Base-by-base conservation (phyloP, 2,888 invertebrate genomes). In the Zele albiditarsus region DNA sequence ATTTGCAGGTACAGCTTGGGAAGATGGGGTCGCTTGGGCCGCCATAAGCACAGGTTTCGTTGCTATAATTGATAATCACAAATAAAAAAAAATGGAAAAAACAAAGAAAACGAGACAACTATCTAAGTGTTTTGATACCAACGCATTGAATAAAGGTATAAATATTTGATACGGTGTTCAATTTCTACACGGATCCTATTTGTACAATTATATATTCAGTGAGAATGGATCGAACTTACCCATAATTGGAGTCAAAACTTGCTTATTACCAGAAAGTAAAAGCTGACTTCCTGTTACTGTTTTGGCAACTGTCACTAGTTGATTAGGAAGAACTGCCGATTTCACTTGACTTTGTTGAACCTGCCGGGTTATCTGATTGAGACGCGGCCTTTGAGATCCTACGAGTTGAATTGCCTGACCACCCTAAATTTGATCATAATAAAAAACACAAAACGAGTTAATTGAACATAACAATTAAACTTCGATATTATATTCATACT, bases 1-100 rank as follows among this genome's bases (percentile, higher is more conserved):
- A 77, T 85, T 88, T 80, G 83, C 86, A 82, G 87, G 84, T 82
- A 88, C 85, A 79, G 84, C 82, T 85, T 88, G 88, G 77, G 88
- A 87, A 82, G 89, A 85, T 75, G 88, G 84, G 76, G 86, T 83
- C 75, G 86, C 80, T 79, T 88, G 88, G 31, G 87, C 87, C 60
- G 89, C 84, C 88, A 89, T 88, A 75, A 89, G 82, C 84, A 89
- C 87, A 74, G 89, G 89, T 81, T 89, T 88, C 71, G 86, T 87
- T 77, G 87, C 87, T 76, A 86, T 85, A 84, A 65, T 42, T 66
- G 38, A 28, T 16, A 6, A 71, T 23, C 16, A 53, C 31, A 63
- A 74, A 10, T 33, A 31, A 70, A n/a, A 70, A 31, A 42, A 67
- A 46, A 46, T 46, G 66, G 38, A 23, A 57, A 58, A 68, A 67